Evolutionary conservation across 2,888 invertebrate genomes (phyloP), one percentile per base, ranked within the genome.

Genomic region (Sisyra nigra): DNA sequence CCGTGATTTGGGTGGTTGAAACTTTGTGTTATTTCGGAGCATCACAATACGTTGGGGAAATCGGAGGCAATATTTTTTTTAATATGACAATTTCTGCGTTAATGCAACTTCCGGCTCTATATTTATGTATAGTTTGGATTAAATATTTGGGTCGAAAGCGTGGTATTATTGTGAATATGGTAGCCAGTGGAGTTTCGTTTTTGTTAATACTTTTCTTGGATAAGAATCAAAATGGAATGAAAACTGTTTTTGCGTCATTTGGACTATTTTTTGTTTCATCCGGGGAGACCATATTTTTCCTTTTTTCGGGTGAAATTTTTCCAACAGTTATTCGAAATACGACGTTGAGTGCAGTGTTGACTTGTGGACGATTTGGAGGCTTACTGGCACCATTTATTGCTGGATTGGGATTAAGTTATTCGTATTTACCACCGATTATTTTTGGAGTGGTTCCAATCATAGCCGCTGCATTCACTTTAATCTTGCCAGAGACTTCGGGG

Each of bases 241-340:
- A 5, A 6, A 8, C 33, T 6, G 33, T 33, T 6, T 13, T 33
- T 3, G 11, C 3, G 8, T 14, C 14, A n/a, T n/a, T 34, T 34
- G 11, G 6, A 14, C 2, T 34, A 10, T 34, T 11, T 2, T 34
- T 34, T 34, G 6, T 5, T 34, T 34, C 34, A 2, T 34, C 34
- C 2, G 34, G 15, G n/a, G 9, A 14, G 11, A 34, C 13, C 2
- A 11, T 34, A 34, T 3, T 46, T 31, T 42, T 13, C 59, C 58
- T 24, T 5, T 24, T 24, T 24, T 3, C 24, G 7, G 7, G 24
- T 24, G 24, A 24, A 24, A 24, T 84, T 8, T 86, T 84, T 57
- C 87, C 87, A 0, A 88, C 87, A 0, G 80, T 84, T 1, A 77
- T 85, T 1, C 69, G 87, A 11, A 85, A 85, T 53, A 77, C 79